A percentile compares a stretch with the other conserved stretches of the same genome.
phyloP scores from a whole-genome alignment of 2,797 vertebrate genomes.

The Hipposideros larvatus region DNA sequence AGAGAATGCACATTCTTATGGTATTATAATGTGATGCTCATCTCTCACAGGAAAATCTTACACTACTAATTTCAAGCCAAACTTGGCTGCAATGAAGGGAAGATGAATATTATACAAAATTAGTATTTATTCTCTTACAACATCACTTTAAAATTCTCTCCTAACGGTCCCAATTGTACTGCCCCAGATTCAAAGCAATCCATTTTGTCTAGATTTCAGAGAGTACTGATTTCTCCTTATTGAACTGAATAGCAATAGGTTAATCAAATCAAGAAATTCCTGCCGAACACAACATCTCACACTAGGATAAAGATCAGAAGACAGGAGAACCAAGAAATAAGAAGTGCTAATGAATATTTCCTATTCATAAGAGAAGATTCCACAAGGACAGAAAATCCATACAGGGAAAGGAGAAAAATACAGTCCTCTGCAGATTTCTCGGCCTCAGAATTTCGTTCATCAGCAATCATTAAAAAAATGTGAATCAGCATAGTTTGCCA shows the following conservation, averaged over 20 bases:
- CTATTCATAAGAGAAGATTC: neutral
- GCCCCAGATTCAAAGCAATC: neutral
- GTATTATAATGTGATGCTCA: neutral
- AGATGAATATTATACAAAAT: neutral
- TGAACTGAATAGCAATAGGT: neutral
- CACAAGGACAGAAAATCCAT: neutral
- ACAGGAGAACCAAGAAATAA: neutral
- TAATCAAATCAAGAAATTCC: neutral
- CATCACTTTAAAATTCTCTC: neutral
- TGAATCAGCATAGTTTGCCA: neutral
- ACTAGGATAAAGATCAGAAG: neutral
- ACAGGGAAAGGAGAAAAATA: neutral
- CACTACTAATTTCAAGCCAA: neutral
- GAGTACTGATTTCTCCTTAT: neutral
- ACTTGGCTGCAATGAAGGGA: neutral
- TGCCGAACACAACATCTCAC: neutral
- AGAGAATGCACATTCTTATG: neutral
- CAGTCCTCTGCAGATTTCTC: neutral
- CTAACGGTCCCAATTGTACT: neutral
- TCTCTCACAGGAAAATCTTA: neutral
- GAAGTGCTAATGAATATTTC: neutral
- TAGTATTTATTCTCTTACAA: neutral
- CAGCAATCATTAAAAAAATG: neutral
- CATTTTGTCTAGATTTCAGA: neutral
- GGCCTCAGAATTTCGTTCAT: neutral